A percentile compares a stretch with the other conserved stretches of the same genome.
These are phyloP conservation scores for Oncorhynchus mykiss DNA, from an alignment of 2,113 vertebrate species.

Conservation along the genomic window DNA sequence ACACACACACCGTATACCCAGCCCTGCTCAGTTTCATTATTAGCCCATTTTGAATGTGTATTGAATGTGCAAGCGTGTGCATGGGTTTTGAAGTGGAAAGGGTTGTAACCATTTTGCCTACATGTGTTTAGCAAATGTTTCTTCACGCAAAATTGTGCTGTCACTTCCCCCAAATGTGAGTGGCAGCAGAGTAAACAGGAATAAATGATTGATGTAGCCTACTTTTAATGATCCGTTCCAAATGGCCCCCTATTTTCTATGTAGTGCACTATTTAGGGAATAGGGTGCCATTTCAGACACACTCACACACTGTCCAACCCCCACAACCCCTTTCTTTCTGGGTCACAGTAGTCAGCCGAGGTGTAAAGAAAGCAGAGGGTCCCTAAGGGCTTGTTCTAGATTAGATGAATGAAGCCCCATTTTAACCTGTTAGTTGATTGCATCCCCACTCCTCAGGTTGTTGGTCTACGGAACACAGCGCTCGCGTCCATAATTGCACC, in stretches of 20 bases:
- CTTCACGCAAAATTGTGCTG: slow-evolving; percentile 10
- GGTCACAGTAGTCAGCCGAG: slow-evolving; percentile 25
- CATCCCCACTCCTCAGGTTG: neutral
- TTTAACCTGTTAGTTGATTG: slow-evolving; percentile 19
- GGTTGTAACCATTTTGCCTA: slow-evolving; percentile 7
- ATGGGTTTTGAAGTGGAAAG: neutral
- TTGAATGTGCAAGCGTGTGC: neutral
- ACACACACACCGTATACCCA: no score
- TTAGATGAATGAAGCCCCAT: slow-evolving; percentile 1
- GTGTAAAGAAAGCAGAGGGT: slow-evolving; percentile 2
- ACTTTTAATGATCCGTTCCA: slow-evolving; percentile 2
- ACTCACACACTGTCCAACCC: slow-evolving; percentile 1
- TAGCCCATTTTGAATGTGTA: no score
- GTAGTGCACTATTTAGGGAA: no score
- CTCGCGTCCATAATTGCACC: no score
- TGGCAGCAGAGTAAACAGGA: slow-evolving; percentile 41
- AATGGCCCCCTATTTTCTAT: no score
- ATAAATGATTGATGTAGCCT: slow-evolving; percentile 39
- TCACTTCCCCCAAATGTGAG: slow-evolving; percentile 39
- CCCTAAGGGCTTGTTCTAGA: slow-evolving; percentile 16
- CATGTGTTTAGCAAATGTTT: slow-evolving; percentile 38
- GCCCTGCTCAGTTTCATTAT: no score
- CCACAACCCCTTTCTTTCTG: slow-evolving; percentile 22
- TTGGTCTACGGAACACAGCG: no score
- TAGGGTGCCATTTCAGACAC: neutral